Conservation (phyloP, 2,888 invertebrate species). For the Thyatira batis region DNA sequence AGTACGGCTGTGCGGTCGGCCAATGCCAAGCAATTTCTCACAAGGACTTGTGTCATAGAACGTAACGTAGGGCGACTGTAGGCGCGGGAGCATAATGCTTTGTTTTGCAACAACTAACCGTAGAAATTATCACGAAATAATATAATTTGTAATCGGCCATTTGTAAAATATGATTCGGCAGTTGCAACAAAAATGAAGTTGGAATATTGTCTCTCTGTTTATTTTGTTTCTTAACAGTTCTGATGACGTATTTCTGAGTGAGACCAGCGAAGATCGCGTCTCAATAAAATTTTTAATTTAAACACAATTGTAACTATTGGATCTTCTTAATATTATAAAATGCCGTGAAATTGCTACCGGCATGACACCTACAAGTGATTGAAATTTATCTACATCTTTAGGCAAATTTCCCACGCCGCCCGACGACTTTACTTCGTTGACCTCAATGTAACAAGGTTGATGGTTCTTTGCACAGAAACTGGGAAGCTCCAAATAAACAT, state of each 20-base stretch:
- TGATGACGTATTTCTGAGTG: neutral
- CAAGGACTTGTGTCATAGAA: slow-evolving; percentile 63
- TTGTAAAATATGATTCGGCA: neutral
- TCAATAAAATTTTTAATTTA: too few species aligned
- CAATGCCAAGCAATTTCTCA: slow-evolving; percentile 47
- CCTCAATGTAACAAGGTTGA: too few species aligned
- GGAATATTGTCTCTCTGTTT: neutral
- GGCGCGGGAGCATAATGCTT: slow-evolving; percentile 13
- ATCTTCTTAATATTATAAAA: too few species aligned
- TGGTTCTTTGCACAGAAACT: too few species aligned
- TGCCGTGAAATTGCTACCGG: too few species aligned
- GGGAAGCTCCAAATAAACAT: too few species aligned
- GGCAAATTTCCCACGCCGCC: neutral
- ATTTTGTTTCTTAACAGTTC: neutral
- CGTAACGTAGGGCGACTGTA: slow-evolving; percentile 39
- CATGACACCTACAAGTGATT: neutral
- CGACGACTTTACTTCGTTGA: neutral
- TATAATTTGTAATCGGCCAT: neutral
- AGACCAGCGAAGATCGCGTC: too few species aligned
- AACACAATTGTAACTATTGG: too few species aligned
- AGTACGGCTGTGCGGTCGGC: slow-evolving; percentile 16
- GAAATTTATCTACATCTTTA: neutral
- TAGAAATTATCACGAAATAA: neutral
- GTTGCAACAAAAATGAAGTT: neutral
- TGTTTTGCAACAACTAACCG: neutral